Evolutionary conservation across 2,888 invertebrate genomes (phyloP).

Genomic region (Agonum fuliginosum): DNA sequence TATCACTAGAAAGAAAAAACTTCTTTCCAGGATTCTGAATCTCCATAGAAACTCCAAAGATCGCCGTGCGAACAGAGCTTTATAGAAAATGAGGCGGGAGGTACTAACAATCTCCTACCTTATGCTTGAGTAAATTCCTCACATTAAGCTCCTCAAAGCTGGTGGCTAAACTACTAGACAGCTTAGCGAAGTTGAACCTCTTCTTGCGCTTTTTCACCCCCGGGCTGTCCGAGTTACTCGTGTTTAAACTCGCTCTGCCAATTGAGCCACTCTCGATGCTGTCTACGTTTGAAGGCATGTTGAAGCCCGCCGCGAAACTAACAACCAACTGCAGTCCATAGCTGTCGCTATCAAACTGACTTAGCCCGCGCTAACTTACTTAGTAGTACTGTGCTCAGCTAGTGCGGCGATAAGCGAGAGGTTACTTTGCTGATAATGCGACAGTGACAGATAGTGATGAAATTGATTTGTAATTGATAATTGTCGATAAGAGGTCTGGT

Average conservation of each 20-base stretch:
- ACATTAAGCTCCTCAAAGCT: slow-evolving; percentile 53
- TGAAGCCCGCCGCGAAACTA: background rate
- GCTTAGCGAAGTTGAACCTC: slow-evolving; percentile 5
- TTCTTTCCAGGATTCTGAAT: too few species aligned
- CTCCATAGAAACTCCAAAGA: too few species aligned
- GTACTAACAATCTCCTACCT: slow-evolving; percentile 17
- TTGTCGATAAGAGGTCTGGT: too few species aligned
- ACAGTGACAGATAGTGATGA: too few species aligned
- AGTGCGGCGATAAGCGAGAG: background rate
- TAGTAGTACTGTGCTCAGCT: too few species aligned
- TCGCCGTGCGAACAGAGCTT: too few species aligned
- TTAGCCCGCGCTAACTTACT: background rate
- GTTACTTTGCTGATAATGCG: too few species aligned
- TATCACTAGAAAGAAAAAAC: too few species aligned
- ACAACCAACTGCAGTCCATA: slow-evolving; percentile 2
- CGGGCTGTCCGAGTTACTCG: background rate
- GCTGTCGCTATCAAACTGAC: background rate
- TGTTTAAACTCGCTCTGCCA: background rate
- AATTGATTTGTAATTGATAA: too few species aligned
- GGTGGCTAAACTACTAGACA: background rate
- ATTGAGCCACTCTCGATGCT: background rate
- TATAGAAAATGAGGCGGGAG: too few species aligned
- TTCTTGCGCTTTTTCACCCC: background rate
- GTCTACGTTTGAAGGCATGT: background rate
- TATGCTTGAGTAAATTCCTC: slow-evolving; percentile 37